Conservation (phyloP, 1,140 invertebrate genomes). For the Tetramorium simillimum region DNA sequence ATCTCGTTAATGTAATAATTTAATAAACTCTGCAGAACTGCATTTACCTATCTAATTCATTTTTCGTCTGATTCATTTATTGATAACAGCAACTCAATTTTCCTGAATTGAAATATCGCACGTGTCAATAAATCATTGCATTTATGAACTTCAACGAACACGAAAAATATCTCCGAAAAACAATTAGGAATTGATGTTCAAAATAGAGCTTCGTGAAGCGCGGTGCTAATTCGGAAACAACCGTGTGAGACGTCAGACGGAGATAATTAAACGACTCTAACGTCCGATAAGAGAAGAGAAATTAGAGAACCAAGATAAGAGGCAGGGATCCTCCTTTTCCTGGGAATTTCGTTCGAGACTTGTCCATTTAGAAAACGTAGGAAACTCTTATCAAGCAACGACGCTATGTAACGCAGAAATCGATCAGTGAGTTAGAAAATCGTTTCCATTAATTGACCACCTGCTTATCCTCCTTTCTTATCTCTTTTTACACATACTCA, state of each 20-base stretch:
- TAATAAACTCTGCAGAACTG: neutral
- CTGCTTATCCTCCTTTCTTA: neutral
- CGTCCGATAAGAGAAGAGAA: slow-evolving; percentile 20
- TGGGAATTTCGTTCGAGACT: slow-evolving; percentile 28
- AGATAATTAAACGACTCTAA: slow-evolving; percentile 31
- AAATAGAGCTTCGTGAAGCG: neutral
- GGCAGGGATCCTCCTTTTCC: slow-evolving; percentile 3
- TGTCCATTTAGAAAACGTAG: slow-evolving; percentile 43
- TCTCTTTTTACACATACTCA: neutral
- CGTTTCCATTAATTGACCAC: slow-evolving; percentile 70
- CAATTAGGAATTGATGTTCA: neutral
- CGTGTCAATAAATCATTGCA: neutral
- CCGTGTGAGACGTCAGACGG: neutral
- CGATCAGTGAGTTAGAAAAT: slow-evolving; percentile 70
- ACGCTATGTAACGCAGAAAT: slow-evolving; percentile 44
- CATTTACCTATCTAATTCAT: neutral
- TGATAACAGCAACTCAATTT: neutral
- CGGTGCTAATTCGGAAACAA: neutral
- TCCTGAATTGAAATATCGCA: neutral
- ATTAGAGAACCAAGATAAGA: slow-evolving; percentile 39
- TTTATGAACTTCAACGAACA: neutral
- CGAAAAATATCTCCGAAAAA: neutral
- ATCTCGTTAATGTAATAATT: neutral
- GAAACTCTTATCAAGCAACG: slow-evolving; percentile 29
- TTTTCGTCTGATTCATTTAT: neutral